Evolutionary conservation across 2,888 invertebrate genomes (phyloP).

Genomic region (Dryobotodes eremita): DNA sequence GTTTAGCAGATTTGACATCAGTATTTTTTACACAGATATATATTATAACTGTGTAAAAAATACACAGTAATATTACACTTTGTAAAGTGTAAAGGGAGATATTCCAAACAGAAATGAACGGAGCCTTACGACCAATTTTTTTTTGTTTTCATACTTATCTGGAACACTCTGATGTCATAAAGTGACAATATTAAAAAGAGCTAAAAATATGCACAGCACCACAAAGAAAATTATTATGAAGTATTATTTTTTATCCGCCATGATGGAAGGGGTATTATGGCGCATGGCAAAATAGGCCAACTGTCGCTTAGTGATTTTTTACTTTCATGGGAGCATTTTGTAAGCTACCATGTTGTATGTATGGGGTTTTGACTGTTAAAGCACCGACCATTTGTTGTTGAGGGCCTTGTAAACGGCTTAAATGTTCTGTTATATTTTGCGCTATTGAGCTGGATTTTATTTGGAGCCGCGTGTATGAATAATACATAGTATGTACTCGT

Average conservation of each 20-base stretch:
- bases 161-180: no score
- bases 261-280: constrained; percentile 74
- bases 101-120: background rate
- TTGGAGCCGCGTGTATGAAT: constrained; percentile 22
- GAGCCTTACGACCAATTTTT: no score
- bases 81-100: background rate
- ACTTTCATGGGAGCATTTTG: constrained; percentile 58
- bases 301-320: constrained; percentile 55
- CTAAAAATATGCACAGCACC: constrained; percentile 17
- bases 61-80: no score
- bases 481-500: constrained; percentile 15
- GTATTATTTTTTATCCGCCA: constrained; percentile 78
- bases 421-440: constrained; percentile 36
- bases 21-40: background rate
- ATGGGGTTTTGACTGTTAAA: constrained; percentile 51
- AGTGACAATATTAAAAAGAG: background rate
- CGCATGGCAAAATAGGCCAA: constrained; percentile 55
- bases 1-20: no score
- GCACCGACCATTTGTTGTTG: constrained; percentile 40
- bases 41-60: no score
- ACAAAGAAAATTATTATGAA: constrained; percentile 79
- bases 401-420: constrained; percentile 23
- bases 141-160: background rate
- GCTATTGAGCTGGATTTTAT: constrained; percentile 23
- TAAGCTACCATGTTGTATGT: constrained; percentile 44